These are phyloP conservation scores for Drosophila murphyi DNA, from an alignment of 1,140 invertebrate species.

Conservation along the genomic window DNA sequence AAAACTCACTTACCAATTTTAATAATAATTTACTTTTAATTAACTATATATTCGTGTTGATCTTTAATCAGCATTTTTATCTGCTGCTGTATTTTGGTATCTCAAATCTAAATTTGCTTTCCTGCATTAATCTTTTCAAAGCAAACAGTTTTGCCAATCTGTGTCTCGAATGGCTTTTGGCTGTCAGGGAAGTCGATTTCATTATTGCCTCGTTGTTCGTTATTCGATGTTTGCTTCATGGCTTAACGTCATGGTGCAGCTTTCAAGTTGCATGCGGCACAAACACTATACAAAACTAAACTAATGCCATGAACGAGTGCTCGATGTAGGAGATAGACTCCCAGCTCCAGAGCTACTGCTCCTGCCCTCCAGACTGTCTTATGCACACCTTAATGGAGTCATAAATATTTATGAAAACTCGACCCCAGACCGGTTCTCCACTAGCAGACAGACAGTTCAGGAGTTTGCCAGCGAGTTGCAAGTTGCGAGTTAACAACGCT, in stretches of 20 bases:
- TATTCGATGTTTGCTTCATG: conserved; percentile 45
- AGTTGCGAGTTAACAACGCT: conserved; percentile 4
- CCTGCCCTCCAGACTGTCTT: conserved; percentile 73
- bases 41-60: no score
- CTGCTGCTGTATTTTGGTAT: background rate
- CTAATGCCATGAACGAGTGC: conserved; percentile 58
- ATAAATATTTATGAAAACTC: conserved; percentile 83
- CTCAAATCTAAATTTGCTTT: background rate
- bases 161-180: conserved; percentile 25
- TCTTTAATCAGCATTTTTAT: no score
- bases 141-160: conserved; percentile 26
- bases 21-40: no score
- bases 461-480: background rate
- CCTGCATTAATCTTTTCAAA: background rate
- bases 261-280: conserved; percentile 51
- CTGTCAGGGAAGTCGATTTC: conserved; percentile 56
- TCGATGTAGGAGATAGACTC: conserved; percentile 35
- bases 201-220: conserved; percentile 2
- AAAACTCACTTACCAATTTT: no score
- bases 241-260: conserved; percentile 48
- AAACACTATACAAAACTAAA: conserved; percentile 47
- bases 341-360: conserved; percentile 10
- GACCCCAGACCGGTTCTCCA: conserved; percentile 41
- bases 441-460: background rate
- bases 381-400: conserved; percentile 84